These are phyloP conservation scores for Onychorhynchus coronatus DNA, from an alignment of 2,113 vertebrate species.

Conservation along the genomic window DNA sequence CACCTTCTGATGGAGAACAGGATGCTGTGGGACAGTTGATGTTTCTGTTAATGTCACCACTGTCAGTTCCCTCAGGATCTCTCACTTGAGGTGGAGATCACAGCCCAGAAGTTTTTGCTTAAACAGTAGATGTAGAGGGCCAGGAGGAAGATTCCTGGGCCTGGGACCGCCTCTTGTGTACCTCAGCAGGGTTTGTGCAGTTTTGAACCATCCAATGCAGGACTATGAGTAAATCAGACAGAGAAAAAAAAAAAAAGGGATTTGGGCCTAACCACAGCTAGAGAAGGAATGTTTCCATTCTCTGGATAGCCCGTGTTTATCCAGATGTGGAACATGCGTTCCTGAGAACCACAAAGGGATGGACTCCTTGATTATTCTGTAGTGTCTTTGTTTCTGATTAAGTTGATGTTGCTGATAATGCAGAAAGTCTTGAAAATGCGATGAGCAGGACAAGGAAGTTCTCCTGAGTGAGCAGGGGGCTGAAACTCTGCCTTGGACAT, in stretches of 20 bases:
- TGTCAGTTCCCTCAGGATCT: background rate
- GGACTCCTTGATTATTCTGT: background rate
- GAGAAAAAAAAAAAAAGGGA: background rate
- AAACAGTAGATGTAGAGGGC: background rate
- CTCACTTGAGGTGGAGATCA: background rate
- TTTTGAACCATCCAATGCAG: background rate
- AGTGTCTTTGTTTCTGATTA: constrained; percentile 3
- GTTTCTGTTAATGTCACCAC: background rate
- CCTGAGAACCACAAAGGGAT: constrained; percentile 2
- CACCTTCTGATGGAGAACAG: background rate
- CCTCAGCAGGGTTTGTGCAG: background rate
- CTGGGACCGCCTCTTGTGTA: background rate
- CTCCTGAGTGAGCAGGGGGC: background rate
- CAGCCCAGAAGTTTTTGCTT: background rate
- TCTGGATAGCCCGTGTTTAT: background rate
- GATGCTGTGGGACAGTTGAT: background rate
- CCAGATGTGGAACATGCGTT: constrained; percentile 29
- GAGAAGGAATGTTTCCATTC: constrained; percentile 18
- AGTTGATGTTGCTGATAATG: background rate
- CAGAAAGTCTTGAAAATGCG: background rate
- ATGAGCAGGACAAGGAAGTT: background rate
- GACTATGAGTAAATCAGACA: background rate
- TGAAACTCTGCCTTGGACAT: background rate
- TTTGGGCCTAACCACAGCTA: background rate
- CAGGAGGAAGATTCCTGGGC: background rate